Evolutionary conservation across 1,140 invertebrate species (phyloP), one percentile per base, ranked within the genome.

Genomic region (Drosophila watanabei): DNA sequence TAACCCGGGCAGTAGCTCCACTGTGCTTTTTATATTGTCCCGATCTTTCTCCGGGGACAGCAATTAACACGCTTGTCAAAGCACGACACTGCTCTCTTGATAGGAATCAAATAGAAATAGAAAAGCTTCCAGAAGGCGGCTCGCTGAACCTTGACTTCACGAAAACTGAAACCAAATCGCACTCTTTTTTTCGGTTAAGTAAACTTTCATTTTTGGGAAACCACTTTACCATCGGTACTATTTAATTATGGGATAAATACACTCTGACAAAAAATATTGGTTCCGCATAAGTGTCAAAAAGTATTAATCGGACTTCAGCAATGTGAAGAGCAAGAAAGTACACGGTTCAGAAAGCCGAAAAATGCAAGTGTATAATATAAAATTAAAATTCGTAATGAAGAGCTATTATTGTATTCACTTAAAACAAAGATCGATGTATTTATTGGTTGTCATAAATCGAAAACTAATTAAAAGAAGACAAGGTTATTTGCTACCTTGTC

Each of bases 11-110:
- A 45, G 32, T 28, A 32, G 37, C 20, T 39, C 28, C 10, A 58
- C 30, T 35, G 20, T 41, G 56, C 41, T 79, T 82, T 69, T 82
- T 79, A 75, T 75, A 77, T 39, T 43, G 13, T 43, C 24, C 10
- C 33, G 11, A 16, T 41, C 33, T 62, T 39, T 49, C 7, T 18
- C 20, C 45, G 46, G 54, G 51, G 37, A 37, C 54, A 43, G 71
- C 76, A 90, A 90, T 90, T 90, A 90, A 72, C 30, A 43, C 73
- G 86, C 71, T 86, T 90, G 79, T 86, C 86, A 90, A 90, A 90
- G 79, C 86, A 83, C 82, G 66, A 89, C 85, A 84, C 49, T 52
- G 58, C 62, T 41, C 80, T 76, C 58, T 90, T 75, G 86, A 90
- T 90, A 75, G 79, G 76, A 82, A 90, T 90, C 86, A 77, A 78